Percentiles rank a stretch among this genome's conserved stretches.
These are phyloP conservation scores for Passer montanus DNA, from an alignment of 2,113 vertebrate genomes.

Conservation along the genomic window DNA sequence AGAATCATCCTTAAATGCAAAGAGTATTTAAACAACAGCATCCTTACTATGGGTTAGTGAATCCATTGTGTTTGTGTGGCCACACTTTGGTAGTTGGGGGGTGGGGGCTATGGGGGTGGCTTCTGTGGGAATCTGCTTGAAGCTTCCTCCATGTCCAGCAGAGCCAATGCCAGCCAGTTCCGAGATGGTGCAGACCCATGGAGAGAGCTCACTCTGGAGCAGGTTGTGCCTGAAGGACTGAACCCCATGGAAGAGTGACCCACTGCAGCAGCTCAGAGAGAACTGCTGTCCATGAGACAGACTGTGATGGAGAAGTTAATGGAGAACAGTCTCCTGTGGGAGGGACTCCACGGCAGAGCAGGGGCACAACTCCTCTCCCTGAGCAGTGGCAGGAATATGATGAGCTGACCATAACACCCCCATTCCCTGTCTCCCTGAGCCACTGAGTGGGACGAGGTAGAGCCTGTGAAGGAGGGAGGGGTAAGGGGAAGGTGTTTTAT, in stretches of 20 bases:
- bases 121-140: not conserved
- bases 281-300: not conserved
- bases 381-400: not conserved
- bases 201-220: not conserved
- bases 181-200: not conserved
- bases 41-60: not conserved
- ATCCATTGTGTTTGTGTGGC: not conserved
- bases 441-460: too few species aligned
- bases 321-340: not conserved
- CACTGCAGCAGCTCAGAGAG: not conserved
- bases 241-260: not conserved
- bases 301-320: not conserved
- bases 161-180: not conserved
- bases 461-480: not conserved
- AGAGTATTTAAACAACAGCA: not conserved
- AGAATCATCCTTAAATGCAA: not conserved
- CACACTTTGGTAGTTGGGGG: not conserved
- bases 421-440: not conserved
- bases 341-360: not conserved
- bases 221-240: not conserved
- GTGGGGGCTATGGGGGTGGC: too few species aligned
- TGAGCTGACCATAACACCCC: not conserved
- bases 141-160: not conserved
- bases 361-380: not conserved
- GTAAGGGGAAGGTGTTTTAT: not conserved